Evolutionary conservation across 2,888 invertebrate genomes (phyloP).

Genomic region (Coleophora flavipennella): DNA sequence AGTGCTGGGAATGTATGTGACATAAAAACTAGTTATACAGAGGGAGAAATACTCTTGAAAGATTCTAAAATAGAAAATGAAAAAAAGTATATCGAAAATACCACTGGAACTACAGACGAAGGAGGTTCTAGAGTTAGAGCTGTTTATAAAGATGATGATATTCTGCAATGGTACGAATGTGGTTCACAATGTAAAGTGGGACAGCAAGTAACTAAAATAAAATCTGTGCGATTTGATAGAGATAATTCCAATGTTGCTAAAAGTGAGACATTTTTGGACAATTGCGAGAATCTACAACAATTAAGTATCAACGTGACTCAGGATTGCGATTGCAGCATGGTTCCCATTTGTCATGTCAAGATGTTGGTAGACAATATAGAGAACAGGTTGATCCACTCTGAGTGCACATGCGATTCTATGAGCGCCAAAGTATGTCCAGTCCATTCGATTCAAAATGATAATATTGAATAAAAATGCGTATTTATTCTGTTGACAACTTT

Average conservation of each 20-base stretch:
- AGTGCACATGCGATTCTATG: conserved; percentile 54
- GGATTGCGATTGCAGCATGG: conserved; percentile 45
- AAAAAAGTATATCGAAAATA: conserved; percentile 15
- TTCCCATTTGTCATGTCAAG: conserved; percentile 61
- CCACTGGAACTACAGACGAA: conserved; percentile 25
- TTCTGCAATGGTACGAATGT: conserved; percentile 24
- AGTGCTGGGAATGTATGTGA: conserved; percentile 9
- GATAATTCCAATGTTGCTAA: conserved; percentile 9
- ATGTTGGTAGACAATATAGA: conserved; percentile 58
- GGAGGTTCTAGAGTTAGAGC: conserved; percentile 15
- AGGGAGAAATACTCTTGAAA: conserved; percentile 28
- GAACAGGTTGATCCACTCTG: conserved; percentile 36
- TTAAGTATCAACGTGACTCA: conserved; percentile 13
- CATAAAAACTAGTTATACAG: conserved; percentile 16
- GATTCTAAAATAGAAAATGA: conserved; percentile 18
- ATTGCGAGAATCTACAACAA: conserved; percentile 10
- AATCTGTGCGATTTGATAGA: conserved; percentile 27
- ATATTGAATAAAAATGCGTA: no score
- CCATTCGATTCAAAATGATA: conserved; percentile 25
- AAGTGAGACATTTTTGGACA: conserved; percentile 12
- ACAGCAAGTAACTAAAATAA: conserved; percentile 5
- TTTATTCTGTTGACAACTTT: no score
- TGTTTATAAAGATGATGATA: conserved; percentile 16
- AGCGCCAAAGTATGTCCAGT: conserved; percentile 46
- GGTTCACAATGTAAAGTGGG: conserved; percentile 7